Percentiles rank a stretch among this genome's conserved stretches.
Evolutionary conservation across 2,113 vertebrate species (phyloP).

Genomic region (Phycodurus eques): DNA sequence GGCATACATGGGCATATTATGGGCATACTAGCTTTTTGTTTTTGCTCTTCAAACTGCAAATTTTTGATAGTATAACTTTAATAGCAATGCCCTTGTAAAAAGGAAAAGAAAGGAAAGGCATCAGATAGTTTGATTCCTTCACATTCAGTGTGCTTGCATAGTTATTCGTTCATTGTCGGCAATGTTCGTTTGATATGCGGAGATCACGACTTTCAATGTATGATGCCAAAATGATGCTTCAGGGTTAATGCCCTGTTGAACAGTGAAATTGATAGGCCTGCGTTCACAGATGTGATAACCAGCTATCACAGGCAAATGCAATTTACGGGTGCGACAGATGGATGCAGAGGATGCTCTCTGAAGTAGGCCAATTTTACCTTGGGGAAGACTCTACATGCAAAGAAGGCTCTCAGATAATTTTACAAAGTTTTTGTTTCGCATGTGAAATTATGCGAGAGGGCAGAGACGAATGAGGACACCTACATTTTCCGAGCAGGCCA

Average conservation of each 20-base stretch:
- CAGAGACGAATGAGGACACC: slow-evolving; percentile 12
- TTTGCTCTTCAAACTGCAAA: background rate
- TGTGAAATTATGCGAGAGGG: slow-evolving; percentile 35
- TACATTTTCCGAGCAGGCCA: slow-evolving; percentile 15
- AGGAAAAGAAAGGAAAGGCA: slow-evolving; percentile 18
- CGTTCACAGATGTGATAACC: slow-evolving; percentile 64
- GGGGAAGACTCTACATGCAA: slow-evolving; percentile 47
- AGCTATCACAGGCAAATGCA: slow-evolving; percentile 54
- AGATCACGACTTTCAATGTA: slow-evolving; percentile 48
- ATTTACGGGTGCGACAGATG: slow-evolving; percentile 58
- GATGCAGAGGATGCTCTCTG: slow-evolving; percentile 57
- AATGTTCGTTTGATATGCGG: slow-evolving; percentile 39
- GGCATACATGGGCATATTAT: no score
- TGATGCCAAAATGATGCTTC: slow-evolving; percentile 45
- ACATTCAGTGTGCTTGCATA: background rate
- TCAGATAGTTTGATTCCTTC: slow-evolving; percentile 1
- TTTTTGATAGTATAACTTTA: background rate
- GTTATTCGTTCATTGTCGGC: slow-evolving; percentile 24
- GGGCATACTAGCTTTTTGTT: background rate
- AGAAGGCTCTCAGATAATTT: slow-evolving; percentile 41
- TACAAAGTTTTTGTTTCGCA: slow-evolving; percentile 51
- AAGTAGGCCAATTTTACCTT: slow-evolving; percentile 64
- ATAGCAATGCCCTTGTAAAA: background rate
- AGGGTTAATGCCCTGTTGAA: slow-evolving; percentile 58
- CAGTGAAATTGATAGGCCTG: slow-evolving; percentile 57